phyloP scores from a whole-genome alignment of 2,797 vertebrate species.

The Antrozous pallidus region DNA sequence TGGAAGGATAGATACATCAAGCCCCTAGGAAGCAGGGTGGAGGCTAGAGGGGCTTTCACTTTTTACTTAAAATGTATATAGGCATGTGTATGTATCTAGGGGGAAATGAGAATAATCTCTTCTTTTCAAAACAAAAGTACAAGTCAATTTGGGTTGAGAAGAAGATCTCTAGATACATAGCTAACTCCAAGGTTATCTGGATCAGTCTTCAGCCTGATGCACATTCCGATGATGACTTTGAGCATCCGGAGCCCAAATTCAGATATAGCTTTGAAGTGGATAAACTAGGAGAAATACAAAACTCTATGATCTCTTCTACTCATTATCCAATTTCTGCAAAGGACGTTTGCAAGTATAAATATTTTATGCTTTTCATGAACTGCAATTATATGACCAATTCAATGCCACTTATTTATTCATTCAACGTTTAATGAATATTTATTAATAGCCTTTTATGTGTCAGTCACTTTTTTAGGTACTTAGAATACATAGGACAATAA shows the following conservation, averaged over 20 bases:
- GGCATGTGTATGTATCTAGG: not conserved
- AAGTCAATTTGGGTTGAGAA: not conserved
- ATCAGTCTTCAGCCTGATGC: not conserved
- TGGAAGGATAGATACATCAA: not conserved
- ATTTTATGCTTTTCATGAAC: constrained; percentile 30
- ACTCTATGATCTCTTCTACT: not conserved
- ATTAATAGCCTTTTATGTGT: not conserved
- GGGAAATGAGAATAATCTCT: not conserved
- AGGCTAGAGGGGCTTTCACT: not conserved
- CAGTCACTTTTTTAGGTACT: not conserved
- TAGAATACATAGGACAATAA: not conserved
- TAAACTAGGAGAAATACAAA: not conserved
- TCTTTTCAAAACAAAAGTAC: not conserved
- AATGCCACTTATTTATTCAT: not conserved
- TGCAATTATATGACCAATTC: not conserved
- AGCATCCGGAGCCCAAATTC: not conserved
- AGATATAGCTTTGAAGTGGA: not conserved
- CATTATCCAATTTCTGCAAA: constrained; percentile 4
- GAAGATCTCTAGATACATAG: not conserved
- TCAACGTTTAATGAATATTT: constrained; percentile 6
- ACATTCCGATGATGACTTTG: not conserved
- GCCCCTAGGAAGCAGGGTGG: not conserved
- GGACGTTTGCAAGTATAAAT: not conserved
- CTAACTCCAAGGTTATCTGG: not conserved
- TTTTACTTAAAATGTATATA: not conserved